Evolutionary conservation across 2,888 invertebrate genomes (phyloP).

Genomic region (Zelleria hepariella): DNA sequence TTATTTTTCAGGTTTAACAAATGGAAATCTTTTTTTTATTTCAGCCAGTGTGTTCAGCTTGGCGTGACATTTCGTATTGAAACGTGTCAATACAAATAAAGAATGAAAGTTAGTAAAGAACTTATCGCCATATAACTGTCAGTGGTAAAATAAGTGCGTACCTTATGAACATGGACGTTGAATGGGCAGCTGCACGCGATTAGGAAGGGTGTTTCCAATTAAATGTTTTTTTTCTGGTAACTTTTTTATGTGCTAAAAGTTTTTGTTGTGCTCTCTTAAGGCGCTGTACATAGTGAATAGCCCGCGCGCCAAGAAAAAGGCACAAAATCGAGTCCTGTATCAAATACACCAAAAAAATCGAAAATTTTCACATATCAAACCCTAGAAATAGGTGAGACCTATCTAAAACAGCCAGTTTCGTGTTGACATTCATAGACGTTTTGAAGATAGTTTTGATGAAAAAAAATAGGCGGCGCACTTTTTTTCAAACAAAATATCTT

Average conservation of each 20-base stretch:
- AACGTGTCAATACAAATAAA: not conserved
- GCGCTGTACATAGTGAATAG: too few relatives aligned
- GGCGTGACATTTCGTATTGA: not conserved
- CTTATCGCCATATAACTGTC: conserved; percentile 7
- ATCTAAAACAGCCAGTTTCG: too few relatives aligned
- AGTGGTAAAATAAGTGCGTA: conserved; percentile 5
- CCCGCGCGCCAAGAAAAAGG: too few relatives aligned
- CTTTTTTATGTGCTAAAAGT: not conserved
- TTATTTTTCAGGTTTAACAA: not conserved
- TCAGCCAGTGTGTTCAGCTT: not conserved
- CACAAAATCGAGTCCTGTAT: too few relatives aligned
- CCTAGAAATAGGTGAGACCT: too few relatives aligned
- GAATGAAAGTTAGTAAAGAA: not conserved
- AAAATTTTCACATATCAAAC: too few relatives aligned
- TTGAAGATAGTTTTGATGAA: too few relatives aligned
- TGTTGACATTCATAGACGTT: too few relatives aligned
- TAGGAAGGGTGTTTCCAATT: not conserved
- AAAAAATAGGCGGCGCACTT: too few relatives aligned
- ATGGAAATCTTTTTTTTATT: not conserved
- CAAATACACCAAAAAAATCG: too few relatives aligned
- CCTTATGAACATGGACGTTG: not conserved
- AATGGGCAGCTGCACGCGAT: conserved; percentile 3
- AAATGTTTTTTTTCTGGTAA: not conserved
- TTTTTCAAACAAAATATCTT: too few relatives aligned
- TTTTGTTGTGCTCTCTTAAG: not conserved